Conservation (phyloP, 2,113 vertebrate genomes). For the Toxotes chatareus region DNA sequence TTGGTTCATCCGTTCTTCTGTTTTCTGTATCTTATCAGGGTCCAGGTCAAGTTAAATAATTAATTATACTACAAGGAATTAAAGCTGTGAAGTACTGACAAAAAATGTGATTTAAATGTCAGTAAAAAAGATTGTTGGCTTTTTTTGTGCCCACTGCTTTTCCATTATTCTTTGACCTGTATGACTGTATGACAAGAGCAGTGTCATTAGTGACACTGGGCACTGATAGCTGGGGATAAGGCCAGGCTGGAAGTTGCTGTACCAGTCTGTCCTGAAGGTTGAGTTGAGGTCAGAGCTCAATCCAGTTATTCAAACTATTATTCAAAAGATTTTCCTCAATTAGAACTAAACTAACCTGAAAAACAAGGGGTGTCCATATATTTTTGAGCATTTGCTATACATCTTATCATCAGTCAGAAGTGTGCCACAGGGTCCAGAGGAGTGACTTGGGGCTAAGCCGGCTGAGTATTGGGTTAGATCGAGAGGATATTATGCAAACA, state of each 20-base stretch:
- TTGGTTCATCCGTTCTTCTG: background rate
- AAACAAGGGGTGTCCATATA: background rate
- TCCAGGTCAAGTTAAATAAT: background rate
- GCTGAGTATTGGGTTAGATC: constrained; percentile 52
- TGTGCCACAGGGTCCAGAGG: constrained; percentile 31
- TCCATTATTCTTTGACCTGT: background rate
- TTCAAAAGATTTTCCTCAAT: background rate
- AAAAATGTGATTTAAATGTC: background rate
- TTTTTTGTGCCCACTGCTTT: background rate
- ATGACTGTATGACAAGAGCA: background rate
- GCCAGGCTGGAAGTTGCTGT: too few relatives aligned
- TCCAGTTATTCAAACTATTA: too few relatives aligned
- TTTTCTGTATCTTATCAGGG: background rate
- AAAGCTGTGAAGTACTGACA: background rate
- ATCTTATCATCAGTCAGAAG: constrained; percentile 1
- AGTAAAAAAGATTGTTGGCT: background rate
- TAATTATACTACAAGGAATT: background rate
- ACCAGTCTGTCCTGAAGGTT: too few relatives aligned
- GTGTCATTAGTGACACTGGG: too few relatives aligned
- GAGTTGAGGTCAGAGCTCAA: too few relatives aligned
- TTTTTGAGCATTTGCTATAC: background rate
- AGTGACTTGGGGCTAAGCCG: constrained; percentile 55
- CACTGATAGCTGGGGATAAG: too few relatives aligned
- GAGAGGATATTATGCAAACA: constrained; percentile 76
- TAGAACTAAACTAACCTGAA: background rate